phyloP scores from a whole-genome alignment of 2,888 invertebrate species.

The Itoplectis maculator region DNA sequence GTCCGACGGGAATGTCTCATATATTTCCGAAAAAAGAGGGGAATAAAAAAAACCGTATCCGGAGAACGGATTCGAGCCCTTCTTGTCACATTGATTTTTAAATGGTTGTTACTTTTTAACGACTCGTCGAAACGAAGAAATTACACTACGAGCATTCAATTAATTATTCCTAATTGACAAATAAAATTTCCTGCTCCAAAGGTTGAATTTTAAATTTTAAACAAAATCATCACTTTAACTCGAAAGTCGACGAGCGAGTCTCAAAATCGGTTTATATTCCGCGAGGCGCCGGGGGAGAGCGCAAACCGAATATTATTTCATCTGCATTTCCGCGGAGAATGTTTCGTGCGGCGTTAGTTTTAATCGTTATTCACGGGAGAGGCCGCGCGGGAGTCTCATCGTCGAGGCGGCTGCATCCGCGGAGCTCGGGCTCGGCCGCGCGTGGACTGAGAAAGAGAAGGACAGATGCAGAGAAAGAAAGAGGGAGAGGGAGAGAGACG shows the following conservation, averaged over 20 bases:
- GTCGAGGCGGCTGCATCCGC: slow-evolving; percentile 34
- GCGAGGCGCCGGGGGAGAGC: not conserved
- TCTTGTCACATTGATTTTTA: not conserved
- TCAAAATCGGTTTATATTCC: slow-evolving; percentile 26
- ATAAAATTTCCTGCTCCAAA: too few relatives aligned
- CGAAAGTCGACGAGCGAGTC: not conserved
- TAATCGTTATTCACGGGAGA: slow-evolving; percentile 50
- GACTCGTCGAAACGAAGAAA: too few relatives aligned
- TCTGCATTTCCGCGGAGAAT: slow-evolving; percentile 22
- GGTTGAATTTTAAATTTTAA: too few relatives aligned
- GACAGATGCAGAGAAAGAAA: not conserved
- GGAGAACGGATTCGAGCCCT: not conserved
- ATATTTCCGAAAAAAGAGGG: slow-evolving; percentile 6
- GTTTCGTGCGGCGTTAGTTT: slow-evolving; percentile 26
- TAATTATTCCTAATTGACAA: too few relatives aligned
- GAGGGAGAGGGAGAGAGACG: not conserved
- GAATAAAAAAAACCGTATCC: not conserved
- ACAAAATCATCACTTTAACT: not conserved
- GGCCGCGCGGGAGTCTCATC: slow-evolving; percentile 21
- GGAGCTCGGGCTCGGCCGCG: slow-evolving; percentile 23
- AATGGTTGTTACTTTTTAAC: not conserved
- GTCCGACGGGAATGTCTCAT: slow-evolving; percentile 18
- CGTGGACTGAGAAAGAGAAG: slow-evolving; percentile 10
- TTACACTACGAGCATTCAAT: too few relatives aligned
- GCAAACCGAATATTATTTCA: slow-evolving; percentile 25